phyloP scores from a whole-genome alignment of 2,888 invertebrate genomes.

The Apomyelois bistriatella region DNA sequence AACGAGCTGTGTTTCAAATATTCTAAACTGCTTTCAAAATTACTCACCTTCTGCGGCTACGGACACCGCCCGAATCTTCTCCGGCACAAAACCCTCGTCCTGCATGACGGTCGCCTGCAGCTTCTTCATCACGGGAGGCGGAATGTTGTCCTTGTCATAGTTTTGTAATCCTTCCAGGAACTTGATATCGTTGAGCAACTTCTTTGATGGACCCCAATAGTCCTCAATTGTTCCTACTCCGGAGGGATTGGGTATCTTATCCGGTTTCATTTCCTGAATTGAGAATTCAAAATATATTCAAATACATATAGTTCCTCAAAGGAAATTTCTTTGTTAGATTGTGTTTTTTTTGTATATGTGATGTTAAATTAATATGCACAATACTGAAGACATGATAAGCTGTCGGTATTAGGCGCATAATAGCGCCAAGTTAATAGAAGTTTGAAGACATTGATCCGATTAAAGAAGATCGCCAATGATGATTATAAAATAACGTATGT shows the following conservation, averaged over 20 bases:
- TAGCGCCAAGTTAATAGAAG: too few relatives aligned
- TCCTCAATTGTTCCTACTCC: conserved; percentile 93
- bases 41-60: conserved; percentile 90
- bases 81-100: conserved; percentile 94
- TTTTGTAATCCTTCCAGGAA: conserved; percentile 92
- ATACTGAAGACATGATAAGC: too few relatives aligned
- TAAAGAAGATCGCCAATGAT: too few relatives aligned
- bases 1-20: too few relatives aligned
- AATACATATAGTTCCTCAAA: conserved; percentile 2
- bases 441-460: too few relatives aligned
- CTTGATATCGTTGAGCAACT: conserved; percentile 92
- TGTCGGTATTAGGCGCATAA: too few relatives aligned
- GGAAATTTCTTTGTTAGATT: background rate
- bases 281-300: too few relatives aligned
- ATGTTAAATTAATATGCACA: too few relatives aligned
- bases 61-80: conserved; percentile 92
- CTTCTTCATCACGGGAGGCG: conserved; percentile 89
- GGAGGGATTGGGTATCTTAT: conserved; percentile 89
- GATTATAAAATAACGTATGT: too few relatives aligned
- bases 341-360: background rate
- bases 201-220: conserved; percentile 95
- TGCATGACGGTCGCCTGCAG: conserved; percentile 88
- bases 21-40: background rate
- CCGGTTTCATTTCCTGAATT: conserved; percentile 89
- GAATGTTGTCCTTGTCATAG: conserved; percentile 97